Percentiles rank a stretch among this genome's conserved stretches.
Conservation (phyloP, 2,888 invertebrate genomes). For the Leptinotarsa peninsularis region DNA sequence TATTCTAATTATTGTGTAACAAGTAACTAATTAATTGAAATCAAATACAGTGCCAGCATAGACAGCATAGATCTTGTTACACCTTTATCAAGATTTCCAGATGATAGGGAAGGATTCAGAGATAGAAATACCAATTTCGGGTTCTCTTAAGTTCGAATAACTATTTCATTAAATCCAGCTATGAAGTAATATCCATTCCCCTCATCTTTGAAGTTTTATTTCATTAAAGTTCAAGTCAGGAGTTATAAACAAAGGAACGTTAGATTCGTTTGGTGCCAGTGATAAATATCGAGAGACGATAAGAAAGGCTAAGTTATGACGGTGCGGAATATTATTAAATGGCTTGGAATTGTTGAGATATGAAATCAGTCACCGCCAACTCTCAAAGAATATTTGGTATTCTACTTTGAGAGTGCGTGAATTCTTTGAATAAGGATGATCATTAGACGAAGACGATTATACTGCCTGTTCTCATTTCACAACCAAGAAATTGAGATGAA, state of each 20-base stretch:
- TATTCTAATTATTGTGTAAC: background rate
- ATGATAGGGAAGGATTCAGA: background rate
- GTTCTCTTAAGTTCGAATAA: background rate
- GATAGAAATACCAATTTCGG: constrained; percentile 1
- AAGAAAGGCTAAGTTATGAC: background rate
- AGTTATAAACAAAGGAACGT: background rate
- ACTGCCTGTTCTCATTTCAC: too few species aligned
- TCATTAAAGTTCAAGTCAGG: background rate
- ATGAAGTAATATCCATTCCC: background rate
- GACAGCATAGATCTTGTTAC: background rate
- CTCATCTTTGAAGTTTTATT: background rate
- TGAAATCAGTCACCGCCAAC: background rate
- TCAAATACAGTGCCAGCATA: background rate
- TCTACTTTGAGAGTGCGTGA: too few species aligned
- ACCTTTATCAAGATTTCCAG: background rate
- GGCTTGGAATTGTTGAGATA: constrained; percentile 8
- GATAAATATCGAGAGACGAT: background rate
- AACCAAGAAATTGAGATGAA: too few species aligned
- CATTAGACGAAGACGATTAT: too few species aligned
- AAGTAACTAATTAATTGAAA: too few species aligned
- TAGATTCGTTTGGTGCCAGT: background rate
- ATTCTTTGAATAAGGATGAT: background rate
- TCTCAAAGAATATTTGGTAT: too few species aligned
- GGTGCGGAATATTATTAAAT: background rate
- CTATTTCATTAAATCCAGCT: background rate